Evolutionary conservation across 2,113 vertebrate genomes (phyloP).

Genomic region (Bettongia penicillata): DNA sequence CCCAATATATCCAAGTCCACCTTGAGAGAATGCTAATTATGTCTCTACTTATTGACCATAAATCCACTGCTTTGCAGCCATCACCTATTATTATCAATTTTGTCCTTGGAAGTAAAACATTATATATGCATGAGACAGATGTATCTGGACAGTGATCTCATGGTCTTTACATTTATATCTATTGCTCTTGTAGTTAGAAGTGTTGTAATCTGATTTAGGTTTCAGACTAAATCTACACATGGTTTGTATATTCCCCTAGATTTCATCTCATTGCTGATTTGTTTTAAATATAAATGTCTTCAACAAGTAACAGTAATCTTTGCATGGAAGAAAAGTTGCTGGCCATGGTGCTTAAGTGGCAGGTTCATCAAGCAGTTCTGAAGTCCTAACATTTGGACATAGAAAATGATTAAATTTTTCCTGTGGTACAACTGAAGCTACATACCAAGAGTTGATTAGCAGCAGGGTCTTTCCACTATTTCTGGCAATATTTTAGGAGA

Average conservation of each 20-base stretch:
- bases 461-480: not conserved
- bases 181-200: not conserved
- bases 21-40: not conserved
- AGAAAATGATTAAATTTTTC: not conserved
- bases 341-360: not conserved
- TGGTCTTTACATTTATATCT: not conserved
- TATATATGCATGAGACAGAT: not conserved
- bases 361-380: not conserved
- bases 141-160: not conserved
- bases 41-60: not conserved
- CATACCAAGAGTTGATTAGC: not conserved
- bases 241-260: not conserved
- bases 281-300: not conserved
- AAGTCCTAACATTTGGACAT: not conserved
- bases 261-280: not conserved
- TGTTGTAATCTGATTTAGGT: not conserved
- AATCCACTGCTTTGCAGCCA: not conserved
- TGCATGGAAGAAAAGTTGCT: not conserved
- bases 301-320: not conserved
- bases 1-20: not conserved
- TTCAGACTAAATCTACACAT: not conserved
- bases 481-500: not conserved
- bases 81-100: not conserved
- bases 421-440: not conserved
- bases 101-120: not conserved